Percentiles rank a stretch among this genome's conserved stretches.
phyloP scores from a whole-genome alignment of 53 echinoderm and acorn worm genomes.

The Crossaster papposus region DNA sequence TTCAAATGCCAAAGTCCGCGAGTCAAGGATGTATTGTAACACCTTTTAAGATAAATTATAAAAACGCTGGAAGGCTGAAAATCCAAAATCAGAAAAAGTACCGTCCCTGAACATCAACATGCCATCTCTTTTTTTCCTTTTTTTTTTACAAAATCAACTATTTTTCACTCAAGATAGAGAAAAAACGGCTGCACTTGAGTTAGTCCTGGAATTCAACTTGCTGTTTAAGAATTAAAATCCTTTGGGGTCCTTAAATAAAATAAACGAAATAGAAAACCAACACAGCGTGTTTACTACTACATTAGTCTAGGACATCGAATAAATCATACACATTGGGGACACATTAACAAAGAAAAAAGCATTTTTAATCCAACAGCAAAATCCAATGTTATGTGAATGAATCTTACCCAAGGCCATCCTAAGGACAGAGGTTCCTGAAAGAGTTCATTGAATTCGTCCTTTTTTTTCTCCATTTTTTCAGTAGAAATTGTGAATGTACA shows the following conservation, averaged over 20 bases:
- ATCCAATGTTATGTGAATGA: background rate
- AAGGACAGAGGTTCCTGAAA: constrained; percentile 9
- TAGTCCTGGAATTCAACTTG: background rate
- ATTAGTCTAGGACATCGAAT: background rate
- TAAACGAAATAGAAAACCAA: background rate
- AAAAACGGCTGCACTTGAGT: background rate
- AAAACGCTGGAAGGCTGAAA: background rate
- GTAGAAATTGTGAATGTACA: constrained; percentile 23
- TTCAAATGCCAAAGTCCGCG: background rate
- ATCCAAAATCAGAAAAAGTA: background rate
- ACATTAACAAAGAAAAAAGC: background rate
- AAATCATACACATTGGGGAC: background rate
- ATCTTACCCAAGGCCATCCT: background rate
- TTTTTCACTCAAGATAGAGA: background rate
- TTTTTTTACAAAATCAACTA: background rate
- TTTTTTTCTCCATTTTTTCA: background rate
- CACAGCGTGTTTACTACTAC: background rate
- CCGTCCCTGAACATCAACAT: background rate
- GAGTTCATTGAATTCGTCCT: background rate
- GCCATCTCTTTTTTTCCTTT: background rate
- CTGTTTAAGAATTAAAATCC: constrained; percentile 3
- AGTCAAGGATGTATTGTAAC: background rate
- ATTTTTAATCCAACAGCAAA: constrained; percentile 3
- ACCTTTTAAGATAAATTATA: background rate
- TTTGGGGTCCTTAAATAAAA: constrained; percentile 26